Evolutionary conservation across 2,113 vertebrate genomes (phyloP), one percentile per base, ranked within the genome.

Genomic region (Eleginops maclovinus): DNA sequence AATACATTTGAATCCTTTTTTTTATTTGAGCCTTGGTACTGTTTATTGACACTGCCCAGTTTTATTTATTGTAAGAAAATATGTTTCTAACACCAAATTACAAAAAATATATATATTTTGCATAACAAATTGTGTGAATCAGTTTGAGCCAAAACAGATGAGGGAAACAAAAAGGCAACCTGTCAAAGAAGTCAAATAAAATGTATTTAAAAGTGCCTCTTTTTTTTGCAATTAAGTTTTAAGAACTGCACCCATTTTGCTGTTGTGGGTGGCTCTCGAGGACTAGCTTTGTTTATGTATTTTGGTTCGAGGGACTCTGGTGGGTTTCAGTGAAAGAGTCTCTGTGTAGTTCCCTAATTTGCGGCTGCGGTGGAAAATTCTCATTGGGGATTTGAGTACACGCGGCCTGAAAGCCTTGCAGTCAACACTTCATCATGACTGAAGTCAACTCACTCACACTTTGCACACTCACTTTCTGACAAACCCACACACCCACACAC

Each of bases 381-480:
- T 90, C 91, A 91, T 91, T 88, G 65, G 84, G 81, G 87, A 91
- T 90, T 93, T 85, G 83, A 84, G 78, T 77, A 85, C 86, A 83
- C 85, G 81, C 43, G 43, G 71, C 72, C 88, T 89, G 87, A 94
- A 92, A 92, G 88, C 63, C 75, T 82, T n/a, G 85, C 88, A 92
- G 90, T 92, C 90, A 93, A 93, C 93, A 93, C 90, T 87, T 92
- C 88, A 88, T 93, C 89, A 91, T 59, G 78, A 89, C 86, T 87
- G 85, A 91, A 85, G 88, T 91, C 86, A 91, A 65, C 88, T 86
- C 88, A 82, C 78, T 87, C 86, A 82, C 87, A 88, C 88, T 82
- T 82, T 82, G 82, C 79, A 87, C 85, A 88, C 80, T 80, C 86
- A 88, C 78, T 80, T 81, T 70, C 13, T 62, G 51, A 81, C 67